These are phyloP conservation scores for Dasypogon diadema DNA, from an alignment of 2,888 invertebrate genomes.

Conservation along the genomic window DNA sequence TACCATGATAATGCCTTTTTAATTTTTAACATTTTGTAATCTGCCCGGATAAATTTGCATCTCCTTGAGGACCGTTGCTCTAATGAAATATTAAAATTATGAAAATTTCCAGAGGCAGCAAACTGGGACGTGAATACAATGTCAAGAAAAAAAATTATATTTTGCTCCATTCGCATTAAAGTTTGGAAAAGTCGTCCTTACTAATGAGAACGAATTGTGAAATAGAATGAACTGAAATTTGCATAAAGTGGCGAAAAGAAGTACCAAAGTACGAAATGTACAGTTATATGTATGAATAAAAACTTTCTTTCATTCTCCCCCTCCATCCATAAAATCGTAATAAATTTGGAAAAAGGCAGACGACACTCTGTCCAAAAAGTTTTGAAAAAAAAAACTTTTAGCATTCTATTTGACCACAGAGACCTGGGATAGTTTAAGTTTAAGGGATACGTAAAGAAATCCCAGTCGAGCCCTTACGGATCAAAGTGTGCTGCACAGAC, in stretches of 20 bases:
- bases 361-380: conserved; percentile 33
- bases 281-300: neutral
- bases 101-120: conserved; percentile 33
- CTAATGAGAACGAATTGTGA: conserved; percentile 46
- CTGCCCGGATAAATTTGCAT: conserved; percentile 38
- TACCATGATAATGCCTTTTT: conserved; percentile 13
- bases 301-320: conserved; percentile 7
- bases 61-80: conserved; percentile 36
- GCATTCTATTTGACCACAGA: conserved; percentile 29
- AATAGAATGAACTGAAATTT: conserved; percentile 36
- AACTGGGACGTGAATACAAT: conserved; percentile 14
- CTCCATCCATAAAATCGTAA: conserved; percentile 32
- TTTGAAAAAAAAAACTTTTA: neutral
- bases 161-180: conserved; percentile 31
- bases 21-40: conserved; percentile 38
- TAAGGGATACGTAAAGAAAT: conserved; percentile 8
- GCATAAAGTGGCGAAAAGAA: conserved; percentile 25
- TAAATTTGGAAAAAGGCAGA: conserved; percentile 41
- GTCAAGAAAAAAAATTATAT: conserved; percentile 15
- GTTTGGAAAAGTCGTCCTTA: conserved; percentile 17
- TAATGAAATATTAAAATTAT: conserved; percentile 50
- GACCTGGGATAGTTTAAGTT: neutral
- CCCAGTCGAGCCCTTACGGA: conserved; percentile 9
- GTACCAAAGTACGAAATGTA: conserved; percentile 3
- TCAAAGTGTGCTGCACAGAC: conserved; percentile 12